These are phyloP conservation scores for Phortica magna DNA, from an alignment of 2,888 invertebrate genomes.

Conservation along the genomic window DNA sequence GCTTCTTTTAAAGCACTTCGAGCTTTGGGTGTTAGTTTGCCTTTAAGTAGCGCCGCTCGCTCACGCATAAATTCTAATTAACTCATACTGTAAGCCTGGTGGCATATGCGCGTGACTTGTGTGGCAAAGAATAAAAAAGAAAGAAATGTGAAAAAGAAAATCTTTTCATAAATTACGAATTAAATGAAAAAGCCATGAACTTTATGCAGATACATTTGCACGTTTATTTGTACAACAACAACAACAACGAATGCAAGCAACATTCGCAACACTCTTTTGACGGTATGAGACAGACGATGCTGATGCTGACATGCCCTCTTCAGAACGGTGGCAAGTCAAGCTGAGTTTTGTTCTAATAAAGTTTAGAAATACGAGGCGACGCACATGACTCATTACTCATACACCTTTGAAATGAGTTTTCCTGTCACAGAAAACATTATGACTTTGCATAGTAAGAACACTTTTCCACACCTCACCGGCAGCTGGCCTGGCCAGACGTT, in stretches of 20 bases:
- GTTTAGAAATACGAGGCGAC: slow-evolving; percentile 15
- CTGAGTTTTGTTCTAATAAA: slow-evolving; percentile 17
- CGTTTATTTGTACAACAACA: neutral
- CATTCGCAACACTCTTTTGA: neutral
- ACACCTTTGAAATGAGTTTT: slow-evolving; percentile 10
- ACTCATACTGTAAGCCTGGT: slow-evolving; percentile 38
- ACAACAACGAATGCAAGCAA: neutral
- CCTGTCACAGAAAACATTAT: neutral
- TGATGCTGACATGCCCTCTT: too few relatives aligned
- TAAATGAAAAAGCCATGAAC: slow-evolving; percentile 42
- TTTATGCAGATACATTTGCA: slow-evolving; percentile 36
- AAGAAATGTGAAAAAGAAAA: slow-evolving; percentile 21
- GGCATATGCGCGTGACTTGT: neutral
- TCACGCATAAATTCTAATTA: slow-evolving; percentile 71
- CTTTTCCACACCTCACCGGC: neutral
- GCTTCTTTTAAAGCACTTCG: neutral
- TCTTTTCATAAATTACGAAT: slow-evolving; percentile 46
- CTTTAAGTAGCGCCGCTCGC: slow-evolving; percentile 38
- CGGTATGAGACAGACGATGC: too few relatives aligned
- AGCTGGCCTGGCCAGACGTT: neutral
- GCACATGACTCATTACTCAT: slow-evolving; percentile 14
- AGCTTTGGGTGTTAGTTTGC: neutral
- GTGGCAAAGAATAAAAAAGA: neutral
- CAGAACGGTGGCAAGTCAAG: neutral
- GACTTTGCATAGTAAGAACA: neutral